Evolutionary conservation across 1,140 invertebrate species (phyloP), one percentile per base, ranked within the genome.

Genomic region (Proales similis): DNA sequence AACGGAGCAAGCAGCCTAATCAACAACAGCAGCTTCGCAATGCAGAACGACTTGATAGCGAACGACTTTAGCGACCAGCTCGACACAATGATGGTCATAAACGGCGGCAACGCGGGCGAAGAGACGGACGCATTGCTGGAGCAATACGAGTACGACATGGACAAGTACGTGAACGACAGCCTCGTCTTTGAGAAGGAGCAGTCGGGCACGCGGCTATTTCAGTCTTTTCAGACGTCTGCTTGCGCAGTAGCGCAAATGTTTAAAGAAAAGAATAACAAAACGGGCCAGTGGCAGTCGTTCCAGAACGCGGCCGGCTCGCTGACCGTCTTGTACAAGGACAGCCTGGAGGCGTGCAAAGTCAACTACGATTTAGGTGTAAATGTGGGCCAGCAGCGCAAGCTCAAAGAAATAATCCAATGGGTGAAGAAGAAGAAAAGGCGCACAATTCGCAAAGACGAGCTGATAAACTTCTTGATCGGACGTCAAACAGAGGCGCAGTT

Each of bases 401-500:
- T 42, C 6, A 57, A 57, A 43, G 51, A 57, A n/a, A 39, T 57
- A 29, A 42, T 57, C 14, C 39, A 39, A 20, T 57, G 51, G 51
- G 20, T 57, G 19, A 57, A 57, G 17, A 57, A 57, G 5, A 57
- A 57, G 19, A 57, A 57, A 20, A 17, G 51, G 14, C 33, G 51
- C 11, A 42, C 51, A 4, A 57, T 57, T n/a, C 51, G 51, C 19
- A 57, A 57, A 27, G 51, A 57, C 51, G 51, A 57, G 36, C 51
- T 57, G 3, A 57, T 57, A 3, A 42, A 27, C 30, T 36, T 57
- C 14, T 14, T 57, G 20, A 57, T 57, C 5, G 51, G 51, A 36
- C 51, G 51, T n/a, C 51, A 57, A 42, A 42, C 45, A n/a, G n/a
- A n/a, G n/a, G n/a, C n/a, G n/a, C n/a, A n/a, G n/a, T n/a, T n/a